Conservation (phyloP, 2,113 vertebrate species). For the Odontesthes bonariensis region DNA sequence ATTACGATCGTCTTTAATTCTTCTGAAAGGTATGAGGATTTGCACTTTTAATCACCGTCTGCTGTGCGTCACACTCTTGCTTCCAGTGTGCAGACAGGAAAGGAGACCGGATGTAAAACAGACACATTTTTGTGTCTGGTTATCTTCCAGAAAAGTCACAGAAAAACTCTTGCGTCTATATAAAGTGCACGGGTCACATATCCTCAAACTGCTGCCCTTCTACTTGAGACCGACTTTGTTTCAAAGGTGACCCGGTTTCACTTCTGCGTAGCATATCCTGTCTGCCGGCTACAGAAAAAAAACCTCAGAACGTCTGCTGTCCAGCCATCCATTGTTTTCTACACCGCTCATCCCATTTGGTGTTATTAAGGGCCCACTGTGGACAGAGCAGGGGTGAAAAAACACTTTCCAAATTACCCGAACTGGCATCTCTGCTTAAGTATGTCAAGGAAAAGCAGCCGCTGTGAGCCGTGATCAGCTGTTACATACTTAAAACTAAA, state of each 20-base stretch:
- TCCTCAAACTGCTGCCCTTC: neutral
- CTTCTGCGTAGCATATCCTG: conserved; percentile 7
- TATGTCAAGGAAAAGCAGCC: neutral
- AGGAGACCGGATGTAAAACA: too few relatives aligned
- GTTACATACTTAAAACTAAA: too few relatives aligned
- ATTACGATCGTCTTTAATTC: neutral
- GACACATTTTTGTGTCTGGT: neutral
- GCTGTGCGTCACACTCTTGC: too few relatives aligned
- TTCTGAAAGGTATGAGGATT: conserved; percentile 8
- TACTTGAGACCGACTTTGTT: conserved; percentile 21
- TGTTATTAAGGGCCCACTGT: neutral
- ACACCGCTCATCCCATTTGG: neutral
- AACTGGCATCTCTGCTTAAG: neutral
- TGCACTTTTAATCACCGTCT: neutral
- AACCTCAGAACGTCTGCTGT: conserved; percentile 3
- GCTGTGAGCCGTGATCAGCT: neutral
- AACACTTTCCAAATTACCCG: neutral
- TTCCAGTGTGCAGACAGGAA: too few relatives aligned
- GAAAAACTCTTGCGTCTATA: neutral
- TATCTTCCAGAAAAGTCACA: neutral
- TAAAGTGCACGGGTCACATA: neutral
- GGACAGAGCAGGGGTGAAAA: neutral
- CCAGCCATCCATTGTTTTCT: neutral
- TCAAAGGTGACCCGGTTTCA: conserved; percentile 43
- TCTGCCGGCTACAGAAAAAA: neutral